Conservation (phyloP, 2,113 vertebrate species). For the Centropus bengalensis region DNA sequence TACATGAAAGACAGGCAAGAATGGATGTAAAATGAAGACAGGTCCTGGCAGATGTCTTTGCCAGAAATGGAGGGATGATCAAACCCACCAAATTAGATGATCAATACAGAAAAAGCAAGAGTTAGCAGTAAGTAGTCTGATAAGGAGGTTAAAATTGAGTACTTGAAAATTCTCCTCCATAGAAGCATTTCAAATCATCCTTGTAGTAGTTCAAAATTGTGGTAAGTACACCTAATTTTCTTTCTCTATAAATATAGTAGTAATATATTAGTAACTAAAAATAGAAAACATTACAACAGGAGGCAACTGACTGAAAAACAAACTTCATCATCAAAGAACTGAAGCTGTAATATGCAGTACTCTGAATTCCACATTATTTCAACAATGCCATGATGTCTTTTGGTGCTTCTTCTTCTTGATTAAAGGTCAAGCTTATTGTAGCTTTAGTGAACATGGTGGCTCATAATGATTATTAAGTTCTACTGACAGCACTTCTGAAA, state of each 20-base stretch:
- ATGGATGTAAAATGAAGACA: background rate
- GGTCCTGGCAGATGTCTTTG: background rate
- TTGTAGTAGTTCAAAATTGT: background rate
- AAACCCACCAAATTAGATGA: background rate
- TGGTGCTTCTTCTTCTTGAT: constrained; percentile 10
- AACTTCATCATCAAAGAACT: background rate
- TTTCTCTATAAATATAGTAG: background rate
- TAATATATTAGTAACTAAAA: background rate
- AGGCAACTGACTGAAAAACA: background rate
- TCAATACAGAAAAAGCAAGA: background rate
- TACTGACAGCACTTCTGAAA: background rate
- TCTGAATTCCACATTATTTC: background rate
- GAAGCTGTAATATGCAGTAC: background rate
- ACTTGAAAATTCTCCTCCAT: background rate
- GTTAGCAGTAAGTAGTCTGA: background rate
- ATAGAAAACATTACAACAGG: background rate
- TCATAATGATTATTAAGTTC: background rate
- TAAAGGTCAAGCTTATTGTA: constrained; percentile 37
- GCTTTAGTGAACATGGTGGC: background rate
- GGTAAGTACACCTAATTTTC: background rate
- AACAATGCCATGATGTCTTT: background rate
- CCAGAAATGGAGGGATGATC: background rate
- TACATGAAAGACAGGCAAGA: background rate
- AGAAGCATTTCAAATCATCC: background rate
- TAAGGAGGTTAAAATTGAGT: background rate